Evolutionary conservation across 2,888 invertebrate species (phyloP).

Genomic region (Hydrotaea diabolus): DNA sequence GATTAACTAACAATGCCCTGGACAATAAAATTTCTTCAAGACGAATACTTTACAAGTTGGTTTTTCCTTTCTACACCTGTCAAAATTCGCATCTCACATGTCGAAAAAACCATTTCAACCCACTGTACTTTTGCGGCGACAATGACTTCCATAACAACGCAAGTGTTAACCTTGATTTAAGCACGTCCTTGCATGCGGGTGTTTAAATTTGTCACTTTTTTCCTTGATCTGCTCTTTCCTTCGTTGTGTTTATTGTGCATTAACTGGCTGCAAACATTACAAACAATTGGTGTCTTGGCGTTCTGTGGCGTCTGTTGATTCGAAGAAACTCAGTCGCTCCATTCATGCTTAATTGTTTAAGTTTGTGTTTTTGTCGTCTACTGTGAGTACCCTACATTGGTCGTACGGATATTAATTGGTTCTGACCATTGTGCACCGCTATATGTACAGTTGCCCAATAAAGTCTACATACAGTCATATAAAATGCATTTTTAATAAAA

Average conservation of each 20-base stretch:
- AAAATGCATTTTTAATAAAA: too few species aligned
- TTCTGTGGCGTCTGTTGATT: not conserved
- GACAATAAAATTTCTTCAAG: too few species aligned
- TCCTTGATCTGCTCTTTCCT: not conserved
- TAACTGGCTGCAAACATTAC: conserved; percentile 26
- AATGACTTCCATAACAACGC: not conserved
- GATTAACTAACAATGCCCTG: too few species aligned
- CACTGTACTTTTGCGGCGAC: conserved; percentile 8
- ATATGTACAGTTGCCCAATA: too few species aligned
- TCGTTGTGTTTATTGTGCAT: conserved; percentile 37
- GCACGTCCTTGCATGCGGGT: conserved; percentile 66
- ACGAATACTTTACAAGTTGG: too few species aligned
- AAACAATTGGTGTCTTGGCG: not conserved
- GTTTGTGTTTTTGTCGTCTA: conserved; percentile 21
- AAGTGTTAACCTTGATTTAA: conserved; percentile 58
- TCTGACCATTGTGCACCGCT: too few species aligned
- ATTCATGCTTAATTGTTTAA: conserved; percentile 46
- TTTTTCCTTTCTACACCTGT: too few species aligned
- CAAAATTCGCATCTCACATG: too few species aligned
- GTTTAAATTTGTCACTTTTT: conserved; percentile 48
- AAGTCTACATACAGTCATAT: too few species aligned
- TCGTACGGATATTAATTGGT: too few species aligned
- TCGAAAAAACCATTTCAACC: conserved; percentile 7
- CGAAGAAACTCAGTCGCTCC: conserved; percentile 7
- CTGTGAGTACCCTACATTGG: not conserved